Percentiles rank a stretch among this genome's conserved stretches.
Conservation (phyloP, 2,888 invertebrate genomes). For the Archips xylosteana region DNA sequence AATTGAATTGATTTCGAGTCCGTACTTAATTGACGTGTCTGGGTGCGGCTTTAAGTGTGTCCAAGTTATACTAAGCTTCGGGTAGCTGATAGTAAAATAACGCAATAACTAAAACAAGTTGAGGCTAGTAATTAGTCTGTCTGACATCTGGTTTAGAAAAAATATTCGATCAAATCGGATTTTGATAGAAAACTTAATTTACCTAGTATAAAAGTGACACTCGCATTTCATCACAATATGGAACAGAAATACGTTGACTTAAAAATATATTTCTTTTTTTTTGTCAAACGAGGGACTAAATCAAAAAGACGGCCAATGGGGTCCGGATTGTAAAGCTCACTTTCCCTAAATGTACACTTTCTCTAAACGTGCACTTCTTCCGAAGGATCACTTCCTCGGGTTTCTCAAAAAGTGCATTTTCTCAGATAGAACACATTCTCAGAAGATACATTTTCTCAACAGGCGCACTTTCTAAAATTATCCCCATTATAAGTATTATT, state of each 20-base stretch:
- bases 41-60: slow-evolving; percentile 31
- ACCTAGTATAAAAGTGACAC: slow-evolving; percentile 35
- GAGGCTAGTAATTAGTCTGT: slow-evolving; percentile 38
- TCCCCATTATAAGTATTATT: too few relatives aligned
- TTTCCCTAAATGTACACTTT: too few relatives aligned
- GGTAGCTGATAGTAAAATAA: slow-evolving; percentile 37
- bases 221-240: slow-evolving; percentile 15
- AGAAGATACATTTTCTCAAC: too few relatives aligned
- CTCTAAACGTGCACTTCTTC: too few relatives aligned
- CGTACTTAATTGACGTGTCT: background rate
- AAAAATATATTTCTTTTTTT: too few relatives aligned
- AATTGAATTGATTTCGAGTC: background rate
- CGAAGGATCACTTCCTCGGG: too few relatives aligned
- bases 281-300: too few relatives aligned
- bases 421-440: too few relatives aligned
- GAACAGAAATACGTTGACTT: background rate
- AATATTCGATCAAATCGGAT: slow-evolving; percentile 54
- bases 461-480: too few relatives aligned
- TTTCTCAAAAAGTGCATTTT: too few relatives aligned
- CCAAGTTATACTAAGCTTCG: slow-evolving; percentile 40
- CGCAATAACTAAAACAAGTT: slow-evolving; percentile 33
- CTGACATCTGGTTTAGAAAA: slow-evolving; percentile 44
- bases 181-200: slow-evolving; percentile 28
- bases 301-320: too few relatives aligned
- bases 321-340: too few relatives aligned